phyloP scores from a whole-genome alignment of 2,113 vertebrate species.

The Centropristis striata region DNA sequence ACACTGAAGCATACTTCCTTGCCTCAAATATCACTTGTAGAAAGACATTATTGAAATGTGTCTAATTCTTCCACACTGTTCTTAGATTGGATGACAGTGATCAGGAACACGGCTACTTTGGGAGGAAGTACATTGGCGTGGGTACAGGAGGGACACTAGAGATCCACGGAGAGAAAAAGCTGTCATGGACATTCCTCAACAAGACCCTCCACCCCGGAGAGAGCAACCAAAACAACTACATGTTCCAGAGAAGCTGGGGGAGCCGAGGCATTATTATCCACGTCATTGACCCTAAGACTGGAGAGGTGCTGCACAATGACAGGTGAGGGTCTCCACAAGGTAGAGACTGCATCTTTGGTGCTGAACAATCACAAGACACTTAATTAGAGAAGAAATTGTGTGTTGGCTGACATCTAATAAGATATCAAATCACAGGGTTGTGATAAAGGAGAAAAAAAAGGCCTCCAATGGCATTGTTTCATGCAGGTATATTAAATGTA shows the following conservation, averaged over 20 bases:
- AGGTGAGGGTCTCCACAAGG: constrained; percentile 78
- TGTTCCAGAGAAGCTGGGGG: constrained; percentile 95
- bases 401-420: constrained; percentile 11
- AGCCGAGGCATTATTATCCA: constrained; percentile 95
- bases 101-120: constrained; percentile 90
- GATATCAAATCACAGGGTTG: constrained; percentile 1
- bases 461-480: constrained; percentile 2
- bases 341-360: not conserved
- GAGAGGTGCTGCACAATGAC: constrained; percentile 89
- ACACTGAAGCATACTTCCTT: not conserved
- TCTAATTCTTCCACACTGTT: not conserved
- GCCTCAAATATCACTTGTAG: not conserved
- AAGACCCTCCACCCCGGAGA: constrained; percentile 91
- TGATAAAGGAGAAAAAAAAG: constrained; percentile 24
- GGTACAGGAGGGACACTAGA: constrained; percentile 91
- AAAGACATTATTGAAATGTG: not conserved
- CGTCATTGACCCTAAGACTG: constrained; percentile 89
- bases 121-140: constrained; percentile 93
- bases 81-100: constrained; percentile 88
- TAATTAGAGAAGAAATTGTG: constrained; percentile 16
- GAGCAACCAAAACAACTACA: constrained; percentile 91
- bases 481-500: constrained; percentile 20
- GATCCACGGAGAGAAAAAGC: constrained; percentile 91
- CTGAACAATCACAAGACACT: not conserved
- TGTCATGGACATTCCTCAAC: constrained; percentile 96